phyloP scores from a whole-genome alignment of 2,888 invertebrate genomes.

The Serrognathus titanus region DNA sequence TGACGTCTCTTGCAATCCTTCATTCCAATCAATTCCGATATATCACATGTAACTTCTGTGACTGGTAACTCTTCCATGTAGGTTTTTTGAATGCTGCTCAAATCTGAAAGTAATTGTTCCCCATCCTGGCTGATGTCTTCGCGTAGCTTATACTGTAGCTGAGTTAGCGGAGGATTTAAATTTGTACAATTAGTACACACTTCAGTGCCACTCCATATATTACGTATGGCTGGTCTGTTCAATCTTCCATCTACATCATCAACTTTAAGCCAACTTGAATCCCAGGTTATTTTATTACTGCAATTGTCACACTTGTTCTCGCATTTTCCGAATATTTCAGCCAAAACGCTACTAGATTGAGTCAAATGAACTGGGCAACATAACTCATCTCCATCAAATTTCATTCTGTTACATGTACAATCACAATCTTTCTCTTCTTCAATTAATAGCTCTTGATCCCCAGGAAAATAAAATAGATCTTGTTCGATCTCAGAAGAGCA shows the following conservation, averaged over 20 bases:
- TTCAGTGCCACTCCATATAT: conserved; percentile 46
- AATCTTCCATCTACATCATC: conserved; percentile 19
- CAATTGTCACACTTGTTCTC: conserved; percentile 49
- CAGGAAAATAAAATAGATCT: conserved; percentile 26
- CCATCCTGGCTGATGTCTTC: conserved; percentile 59
- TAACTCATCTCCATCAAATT: conserved; percentile 19
- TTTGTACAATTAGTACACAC: conserved; percentile 44
- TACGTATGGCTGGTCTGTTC: conserved; percentile 31
- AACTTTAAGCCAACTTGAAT: conserved; percentile 25
- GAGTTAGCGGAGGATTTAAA: conserved; percentile 29
- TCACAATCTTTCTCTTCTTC: conserved; percentile 15
- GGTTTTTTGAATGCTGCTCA: conserved; percentile 49
- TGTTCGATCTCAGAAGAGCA: neutral
- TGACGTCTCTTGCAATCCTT: conserved; percentile 35
- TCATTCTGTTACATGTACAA: conserved; percentile 11
- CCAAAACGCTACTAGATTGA: conserved; percentile 31
- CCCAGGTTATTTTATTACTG: conserved; percentile 34
- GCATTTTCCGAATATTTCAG: conserved; percentile 38
- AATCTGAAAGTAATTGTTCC: conserved; percentile 60
- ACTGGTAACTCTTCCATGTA: conserved; percentile 29
- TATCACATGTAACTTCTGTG: conserved; percentile 36
- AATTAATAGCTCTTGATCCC: conserved; percentile 28
- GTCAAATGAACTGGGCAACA: conserved; percentile 18
- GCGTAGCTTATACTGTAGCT: conserved; percentile 38
- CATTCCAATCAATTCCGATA: conserved; percentile 35